Percentiles rank a stretch among this genome's conserved stretches.
Evolutionary conservation across 2,888 invertebrate genomes (phyloP).

Genomic region (Caenorhabditis sp.): DNA sequence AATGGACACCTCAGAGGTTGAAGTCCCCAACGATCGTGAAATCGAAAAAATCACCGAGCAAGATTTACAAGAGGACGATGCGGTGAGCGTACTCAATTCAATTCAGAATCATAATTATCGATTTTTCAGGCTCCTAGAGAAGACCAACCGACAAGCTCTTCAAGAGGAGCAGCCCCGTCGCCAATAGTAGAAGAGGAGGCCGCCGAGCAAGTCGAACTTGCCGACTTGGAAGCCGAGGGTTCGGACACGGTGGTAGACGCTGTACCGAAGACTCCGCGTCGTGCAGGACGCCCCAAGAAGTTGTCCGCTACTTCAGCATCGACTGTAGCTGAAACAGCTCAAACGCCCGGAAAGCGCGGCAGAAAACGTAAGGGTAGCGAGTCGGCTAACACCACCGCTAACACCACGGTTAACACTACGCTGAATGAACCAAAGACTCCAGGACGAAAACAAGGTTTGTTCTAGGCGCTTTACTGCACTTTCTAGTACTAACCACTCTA

Average conservation of each 20-base stretch:
- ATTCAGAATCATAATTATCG: no score
- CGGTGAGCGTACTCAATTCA: slow-evolving; percentile 2
- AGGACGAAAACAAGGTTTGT: slow-evolving; percentile 55
- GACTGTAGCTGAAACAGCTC: slow-evolving; percentile 20
- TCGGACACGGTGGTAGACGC: slow-evolving; percentile 29
- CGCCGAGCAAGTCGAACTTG: slow-evolving; percentile 52
- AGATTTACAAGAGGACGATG: slow-evolving; percentile 26
- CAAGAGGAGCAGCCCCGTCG: slow-evolving; percentile 10
- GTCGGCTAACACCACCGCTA: slow-evolving; percentile 51
- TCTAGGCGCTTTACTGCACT: neutral
- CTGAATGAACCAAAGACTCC: slow-evolving; percentile 59
- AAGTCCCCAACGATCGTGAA: slow-evolving; percentile 64
- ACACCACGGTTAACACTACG: slow-evolving; percentile 47
- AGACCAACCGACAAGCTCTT: slow-evolving; percentile 41
- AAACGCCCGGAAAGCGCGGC: slow-evolving; percentile 57
- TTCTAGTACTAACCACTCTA: no score
- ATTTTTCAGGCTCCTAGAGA: slow-evolving; percentile 27
- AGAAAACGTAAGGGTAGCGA: slow-evolving; percentile 66
- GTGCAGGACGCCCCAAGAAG: slow-evolving; percentile 32
- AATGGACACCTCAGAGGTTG: slow-evolving; percentile 70
- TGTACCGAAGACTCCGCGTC: slow-evolving; percentile 48
- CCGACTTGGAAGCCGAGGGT: slow-evolving; percentile 42
- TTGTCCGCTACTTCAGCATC: slow-evolving; percentile 1
- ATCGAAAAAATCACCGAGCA: slow-evolving; percentile 53
- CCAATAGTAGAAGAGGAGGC: slow-evolving; percentile 50